These are phyloP conservation scores for Poecilia latipinna DNA, from an alignment of 2,113 vertebrate species.

Conservation along the genomic window DNA sequence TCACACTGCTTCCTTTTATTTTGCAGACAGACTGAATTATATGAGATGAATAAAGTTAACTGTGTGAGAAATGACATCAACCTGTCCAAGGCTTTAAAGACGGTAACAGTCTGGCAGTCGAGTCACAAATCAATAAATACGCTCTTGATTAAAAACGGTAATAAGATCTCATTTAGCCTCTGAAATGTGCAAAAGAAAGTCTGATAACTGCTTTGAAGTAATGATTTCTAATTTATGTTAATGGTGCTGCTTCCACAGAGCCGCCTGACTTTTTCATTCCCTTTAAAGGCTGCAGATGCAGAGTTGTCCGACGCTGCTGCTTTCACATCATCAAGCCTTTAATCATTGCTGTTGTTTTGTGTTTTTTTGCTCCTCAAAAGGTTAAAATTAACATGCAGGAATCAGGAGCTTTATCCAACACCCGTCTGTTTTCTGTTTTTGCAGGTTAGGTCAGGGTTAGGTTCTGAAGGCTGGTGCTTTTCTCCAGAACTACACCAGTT, in stretches of 20 bases:
- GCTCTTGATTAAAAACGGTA: neutral
- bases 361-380: neutral
- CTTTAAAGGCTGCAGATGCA: neutral
- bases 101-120: neutral
- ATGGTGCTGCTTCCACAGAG: neutral
- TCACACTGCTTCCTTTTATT: neutral
- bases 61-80: neutral
- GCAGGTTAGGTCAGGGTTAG: neutral
- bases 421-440: neutral
- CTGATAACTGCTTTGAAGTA: neutral
- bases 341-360: neutral
- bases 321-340: conserved; percentile 5
- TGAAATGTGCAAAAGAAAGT: neutral
- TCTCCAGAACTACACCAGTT: too few relatives aligned
- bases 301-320: neutral
- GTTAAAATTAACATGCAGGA: neutral
- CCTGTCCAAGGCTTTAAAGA: neutral
- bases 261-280: neutral
- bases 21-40: neutral
- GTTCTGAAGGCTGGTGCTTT: too few relatives aligned
- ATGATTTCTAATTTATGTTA: neutral
- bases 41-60: neutral
- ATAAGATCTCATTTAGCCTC: neutral
- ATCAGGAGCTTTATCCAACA: neutral
- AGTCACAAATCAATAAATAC: neutral